These are phyloP conservation scores for Prochilodus magdalenae DNA, from an alignment of 2,113 vertebrate species.

Conservation along the genomic window DNA sequence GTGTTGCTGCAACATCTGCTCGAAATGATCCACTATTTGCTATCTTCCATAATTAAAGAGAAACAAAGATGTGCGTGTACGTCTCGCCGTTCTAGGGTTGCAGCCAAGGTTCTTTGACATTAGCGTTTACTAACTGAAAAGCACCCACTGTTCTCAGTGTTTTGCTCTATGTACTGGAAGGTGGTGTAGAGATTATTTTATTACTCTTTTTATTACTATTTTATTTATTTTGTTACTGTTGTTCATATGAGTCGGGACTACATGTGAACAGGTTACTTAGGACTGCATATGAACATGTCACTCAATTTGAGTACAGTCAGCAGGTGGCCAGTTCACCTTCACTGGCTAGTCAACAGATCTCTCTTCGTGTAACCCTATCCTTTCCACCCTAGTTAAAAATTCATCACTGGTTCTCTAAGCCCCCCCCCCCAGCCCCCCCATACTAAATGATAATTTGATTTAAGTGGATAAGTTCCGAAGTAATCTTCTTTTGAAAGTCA, in stretches of 20 bases:
- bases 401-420: constrained; percentile 47
- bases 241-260: background rate
- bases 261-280: constrained; percentile 6
- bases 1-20: background rate
- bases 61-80: constrained; percentile 28
- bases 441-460: constrained; percentile 45
- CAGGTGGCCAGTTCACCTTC: constrained; percentile 49
- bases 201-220: no score
- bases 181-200: background rate
- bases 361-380: constrained; percentile 48
- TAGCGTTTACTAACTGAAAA: background rate
- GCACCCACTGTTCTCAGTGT: background rate
- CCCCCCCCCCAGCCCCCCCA: background rate
- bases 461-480: constrained; percentile 36
- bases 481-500: constrained; percentile 32
- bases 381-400: constrained; percentile 50
- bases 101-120: background rate
- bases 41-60: constrained; percentile 52
- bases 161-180: background rate
- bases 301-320: constrained; percentile 43
- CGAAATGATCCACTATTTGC: constrained; percentile 40
- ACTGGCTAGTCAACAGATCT: constrained; percentile 20
- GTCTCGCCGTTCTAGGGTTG: constrained; percentile 36
- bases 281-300: background rate
- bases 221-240: no score